A percentile compares a stretch with the other conserved stretches of the same genome.
phyloP scores from a whole-genome alignment of 2,888 invertebrate genomes.

The Eledona agricola region DNA sequence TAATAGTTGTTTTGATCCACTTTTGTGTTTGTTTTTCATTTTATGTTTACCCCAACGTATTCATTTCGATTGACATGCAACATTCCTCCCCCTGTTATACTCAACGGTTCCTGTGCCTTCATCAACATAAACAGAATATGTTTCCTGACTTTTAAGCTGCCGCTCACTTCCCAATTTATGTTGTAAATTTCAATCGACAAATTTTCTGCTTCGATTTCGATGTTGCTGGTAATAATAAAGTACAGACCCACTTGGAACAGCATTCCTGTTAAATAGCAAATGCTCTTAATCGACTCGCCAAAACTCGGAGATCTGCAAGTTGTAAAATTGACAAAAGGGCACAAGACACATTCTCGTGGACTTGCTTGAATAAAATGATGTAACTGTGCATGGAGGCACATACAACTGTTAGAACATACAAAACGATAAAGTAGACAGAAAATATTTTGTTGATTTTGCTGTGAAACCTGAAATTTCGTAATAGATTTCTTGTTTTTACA shows the following conservation, averaged over 20 bases:
- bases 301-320: constrained; percentile 21
- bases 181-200: constrained; percentile 18
- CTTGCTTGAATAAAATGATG: constrained; percentile 18
- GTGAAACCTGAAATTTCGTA: constrained; percentile 14
- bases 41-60: constrained; percentile 18
- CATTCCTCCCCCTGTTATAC: constrained; percentile 25
- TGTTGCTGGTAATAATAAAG: constrained; percentile 21
- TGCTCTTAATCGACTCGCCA: constrained; percentile 19
- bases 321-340: background rate
- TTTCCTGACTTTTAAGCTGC: constrained; percentile 11
- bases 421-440: constrained; percentile 17
- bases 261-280: constrained; percentile 16
- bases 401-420: constrained; percentile 20
- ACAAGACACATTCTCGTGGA: background rate
- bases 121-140: constrained; percentile 24
- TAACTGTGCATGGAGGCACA: constrained; percentile 25
- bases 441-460: constrained; percentile 17
- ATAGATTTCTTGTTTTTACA: constrained; percentile 1
- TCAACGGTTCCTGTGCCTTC: constrained; percentile 17
- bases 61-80: constrained; percentile 19
- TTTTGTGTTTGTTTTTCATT: background rate
- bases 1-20: constrained; percentile 1
- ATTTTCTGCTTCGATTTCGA: constrained; percentile 25
- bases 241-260: constrained; percentile 23
- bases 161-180: constrained; percentile 15